phyloP scores from a whole-genome alignment of 2,888 invertebrate genomes.

The Gastracanthus pulcherrimus region DNA sequence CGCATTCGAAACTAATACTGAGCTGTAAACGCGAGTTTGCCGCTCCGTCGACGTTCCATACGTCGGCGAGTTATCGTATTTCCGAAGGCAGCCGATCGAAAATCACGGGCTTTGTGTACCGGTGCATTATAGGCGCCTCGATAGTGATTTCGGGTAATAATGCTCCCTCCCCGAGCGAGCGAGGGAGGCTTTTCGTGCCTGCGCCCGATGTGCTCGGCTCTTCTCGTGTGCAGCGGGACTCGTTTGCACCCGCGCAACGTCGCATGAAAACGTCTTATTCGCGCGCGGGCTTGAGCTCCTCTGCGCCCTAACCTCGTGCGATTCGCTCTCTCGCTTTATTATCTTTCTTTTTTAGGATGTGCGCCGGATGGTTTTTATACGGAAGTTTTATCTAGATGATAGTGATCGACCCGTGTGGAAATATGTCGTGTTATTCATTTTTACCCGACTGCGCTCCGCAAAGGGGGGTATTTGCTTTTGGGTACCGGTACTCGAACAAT shows the following conservation, averaged over 20 bases:
- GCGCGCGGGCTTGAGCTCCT: background rate
- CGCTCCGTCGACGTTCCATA: no score
- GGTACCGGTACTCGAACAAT: no score
- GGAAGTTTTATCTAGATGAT: background rate
- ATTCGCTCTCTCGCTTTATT: background rate
- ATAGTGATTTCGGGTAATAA: conserved; percentile 23
- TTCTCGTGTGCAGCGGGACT: no score
- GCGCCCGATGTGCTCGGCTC: background rate
- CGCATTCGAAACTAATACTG: background rate
- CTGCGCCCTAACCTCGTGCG: no score
- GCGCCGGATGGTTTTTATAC: background rate
- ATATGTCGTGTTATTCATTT: background rate
- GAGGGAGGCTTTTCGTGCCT: background rate
- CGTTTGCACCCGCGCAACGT: background rate
- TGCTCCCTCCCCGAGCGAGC: no score
- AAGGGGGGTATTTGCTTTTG: no score
- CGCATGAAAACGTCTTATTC: conserved; percentile 43
- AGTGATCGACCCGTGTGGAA: background rate
- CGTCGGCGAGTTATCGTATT: conserved; percentile 16
- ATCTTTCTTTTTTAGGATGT: background rate
- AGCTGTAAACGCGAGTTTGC: background rate
- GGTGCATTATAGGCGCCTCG: background rate
- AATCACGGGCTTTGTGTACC: background rate
- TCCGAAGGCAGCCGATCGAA: conserved; percentile 32
- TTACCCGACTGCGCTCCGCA: no score